phyloP scores from a whole-genome alignment of 2,888 invertebrate genomes.

The Acleris emargana region DNA sequence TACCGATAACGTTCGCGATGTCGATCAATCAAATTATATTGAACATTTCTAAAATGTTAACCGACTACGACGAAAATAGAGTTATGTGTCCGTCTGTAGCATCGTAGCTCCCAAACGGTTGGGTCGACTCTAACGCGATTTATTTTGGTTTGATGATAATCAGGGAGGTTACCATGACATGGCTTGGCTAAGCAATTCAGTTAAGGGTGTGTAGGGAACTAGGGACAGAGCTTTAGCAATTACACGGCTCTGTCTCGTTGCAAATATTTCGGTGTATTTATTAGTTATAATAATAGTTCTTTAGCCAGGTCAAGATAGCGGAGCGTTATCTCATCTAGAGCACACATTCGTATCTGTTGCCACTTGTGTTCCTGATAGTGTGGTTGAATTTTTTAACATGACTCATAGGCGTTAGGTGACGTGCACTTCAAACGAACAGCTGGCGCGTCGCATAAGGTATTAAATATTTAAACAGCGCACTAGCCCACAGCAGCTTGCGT shows the following conservation, averaged over 20 bases:
- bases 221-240: too few species aligned
- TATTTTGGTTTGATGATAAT: too few species aligned
- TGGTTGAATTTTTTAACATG: constrained; percentile 36
- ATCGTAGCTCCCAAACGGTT: too few species aligned
- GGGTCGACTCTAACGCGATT: too few species aligned
- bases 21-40: too few species aligned
- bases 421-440: constrained; percentile 39
- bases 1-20: neutral
- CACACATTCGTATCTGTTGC: constrained; percentile 14
- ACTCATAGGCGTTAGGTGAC: constrained; percentile 45
- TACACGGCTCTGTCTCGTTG: too few species aligned
- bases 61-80: constrained; percentile 5
- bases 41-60: neutral
- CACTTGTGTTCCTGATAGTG: constrained; percentile 4
- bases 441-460: constrained; percentile 33
- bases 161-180: too few species aligned
- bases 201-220: too few species aligned
- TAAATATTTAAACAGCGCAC: constrained; percentile 41
- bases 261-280: too few species aligned
- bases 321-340: constrained; percentile 15
- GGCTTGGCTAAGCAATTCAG: too few species aligned
- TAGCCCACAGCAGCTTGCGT: constrained; percentile 8
- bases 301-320: constrained; percentile 13
- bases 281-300: neutral
- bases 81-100: too few species aligned